Evolutionary conservation across 2,797 vertebrate genomes (phyloP).

Genomic region (Lithobates pipiens): DNA sequence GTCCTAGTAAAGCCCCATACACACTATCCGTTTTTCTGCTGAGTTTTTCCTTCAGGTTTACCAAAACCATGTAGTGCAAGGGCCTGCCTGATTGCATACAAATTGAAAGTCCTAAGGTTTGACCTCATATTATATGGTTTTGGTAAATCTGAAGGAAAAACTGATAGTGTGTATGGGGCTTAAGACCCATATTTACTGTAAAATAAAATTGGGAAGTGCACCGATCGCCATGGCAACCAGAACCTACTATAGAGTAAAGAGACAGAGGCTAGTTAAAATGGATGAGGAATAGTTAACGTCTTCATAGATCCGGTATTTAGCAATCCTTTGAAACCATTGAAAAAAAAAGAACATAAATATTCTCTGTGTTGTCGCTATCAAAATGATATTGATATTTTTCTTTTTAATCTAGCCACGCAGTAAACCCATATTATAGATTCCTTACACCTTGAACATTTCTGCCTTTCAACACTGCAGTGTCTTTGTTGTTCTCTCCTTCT

Average conservation of each 20-base stretch:
- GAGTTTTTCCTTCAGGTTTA: no score
- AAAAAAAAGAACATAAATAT: slow-evolving; percentile 27
- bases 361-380: not conserved
- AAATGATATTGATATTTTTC: not conserved
- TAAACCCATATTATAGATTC: not conserved
- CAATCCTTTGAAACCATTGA: not conserved
- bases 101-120: no score
- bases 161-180: no score
- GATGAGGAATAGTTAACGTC: not conserved
- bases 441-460: not conserved
- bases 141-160: no score
- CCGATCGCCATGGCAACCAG: slow-evolving; percentile 9
- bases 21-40: no score
- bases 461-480: not conserved
- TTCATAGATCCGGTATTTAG: not conserved
- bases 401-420: not conserved
- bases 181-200: not conserved
- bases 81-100: no score
- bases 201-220: not conserved
- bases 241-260: not conserved
- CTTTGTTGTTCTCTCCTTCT: not conserved
- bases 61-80: no score
- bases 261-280: not conserved
- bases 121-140: no score
- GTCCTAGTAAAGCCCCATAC: no score